phyloP scores from a whole-genome alignment of 2,888 invertebrate species.

The Thymelicus lineola region DNA sequence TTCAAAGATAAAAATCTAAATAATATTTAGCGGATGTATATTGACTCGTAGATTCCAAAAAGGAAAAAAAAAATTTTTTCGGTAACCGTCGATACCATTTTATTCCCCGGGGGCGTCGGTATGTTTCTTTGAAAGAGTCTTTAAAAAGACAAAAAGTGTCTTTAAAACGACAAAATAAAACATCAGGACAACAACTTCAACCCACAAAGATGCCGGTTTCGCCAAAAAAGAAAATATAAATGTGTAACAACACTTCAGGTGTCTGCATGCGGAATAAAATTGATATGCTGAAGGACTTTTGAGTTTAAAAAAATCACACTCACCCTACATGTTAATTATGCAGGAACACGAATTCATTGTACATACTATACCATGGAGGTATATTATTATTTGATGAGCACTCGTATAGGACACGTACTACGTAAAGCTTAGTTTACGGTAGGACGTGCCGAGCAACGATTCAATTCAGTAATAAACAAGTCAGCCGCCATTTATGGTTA shows the following conservation, averaged over 20 bases:
- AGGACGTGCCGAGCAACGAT: not conserved
- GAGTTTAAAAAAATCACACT: conserved; percentile 36
- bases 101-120: too few relatives aligned
- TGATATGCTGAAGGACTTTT: conserved; percentile 34
- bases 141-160: not conserved
- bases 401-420: conserved; percentile 27
- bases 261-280: conserved; percentile 34
- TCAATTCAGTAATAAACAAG: not conserved
- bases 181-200: not conserved
- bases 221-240: conserved; percentile 18
- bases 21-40: too few relatives aligned
- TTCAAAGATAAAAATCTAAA: too few relatives aligned
- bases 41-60: too few relatives aligned
- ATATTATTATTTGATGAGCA: conserved; percentile 33
- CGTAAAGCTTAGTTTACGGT: conserved; percentile 10
- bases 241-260: conserved; percentile 25
- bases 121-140: not conserved
- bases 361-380: conserved; percentile 11
- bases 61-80: too few relatives aligned
- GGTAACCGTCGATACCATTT: too few relatives aligned
- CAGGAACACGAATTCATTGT: conserved; percentile 49
- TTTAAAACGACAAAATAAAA: conserved; percentile 18
- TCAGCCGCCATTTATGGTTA: too few relatives aligned
- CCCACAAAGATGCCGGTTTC: conserved; percentile 7
- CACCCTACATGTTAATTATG: conserved; percentile 49